Percentiles rank a stretch among this genome's conserved stretches.
These are phyloP conservation scores for Oncorhynchus gorbuscha DNA, from an alignment of 2,113 vertebrate species.

Conservation along the genomic window DNA sequence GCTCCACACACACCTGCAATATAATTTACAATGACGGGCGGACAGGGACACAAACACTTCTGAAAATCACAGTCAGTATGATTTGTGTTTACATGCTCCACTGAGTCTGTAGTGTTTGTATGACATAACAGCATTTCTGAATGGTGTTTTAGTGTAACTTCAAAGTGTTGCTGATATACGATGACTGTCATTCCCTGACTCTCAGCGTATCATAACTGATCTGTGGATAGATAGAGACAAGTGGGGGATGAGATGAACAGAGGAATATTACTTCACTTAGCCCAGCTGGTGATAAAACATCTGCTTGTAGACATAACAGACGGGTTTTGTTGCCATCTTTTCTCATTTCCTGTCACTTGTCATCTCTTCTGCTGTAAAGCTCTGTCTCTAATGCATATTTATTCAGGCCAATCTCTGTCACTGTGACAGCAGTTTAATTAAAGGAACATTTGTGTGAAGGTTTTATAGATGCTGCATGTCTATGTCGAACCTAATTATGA, in stretches of 20 bases:
- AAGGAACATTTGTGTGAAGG: neutral
- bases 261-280: neutral
- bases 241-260: neutral
- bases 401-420: neutral
- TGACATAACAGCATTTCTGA: neutral
- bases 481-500: neutral
- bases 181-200: neutral
- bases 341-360: neutral
- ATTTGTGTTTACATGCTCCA: neutral
- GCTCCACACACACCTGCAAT: neutral
- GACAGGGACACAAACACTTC: neutral
- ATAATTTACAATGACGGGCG: neutral
- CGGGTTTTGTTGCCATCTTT: neutral
- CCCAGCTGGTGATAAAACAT: neutral
- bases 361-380: neutral
- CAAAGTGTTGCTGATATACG: neutral
- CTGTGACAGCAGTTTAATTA: neutral
- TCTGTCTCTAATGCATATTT: neutral
- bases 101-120: neutral
- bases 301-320: neutral
- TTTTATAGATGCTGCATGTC: neutral
- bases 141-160: neutral
- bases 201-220: neutral
- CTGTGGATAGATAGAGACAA: neutral
- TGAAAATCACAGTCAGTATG: neutral